These are phyloP conservation scores for Epinotia nisella DNA, from an alignment of 2,888 invertebrate species.

Conservation along the genomic window DNA sequence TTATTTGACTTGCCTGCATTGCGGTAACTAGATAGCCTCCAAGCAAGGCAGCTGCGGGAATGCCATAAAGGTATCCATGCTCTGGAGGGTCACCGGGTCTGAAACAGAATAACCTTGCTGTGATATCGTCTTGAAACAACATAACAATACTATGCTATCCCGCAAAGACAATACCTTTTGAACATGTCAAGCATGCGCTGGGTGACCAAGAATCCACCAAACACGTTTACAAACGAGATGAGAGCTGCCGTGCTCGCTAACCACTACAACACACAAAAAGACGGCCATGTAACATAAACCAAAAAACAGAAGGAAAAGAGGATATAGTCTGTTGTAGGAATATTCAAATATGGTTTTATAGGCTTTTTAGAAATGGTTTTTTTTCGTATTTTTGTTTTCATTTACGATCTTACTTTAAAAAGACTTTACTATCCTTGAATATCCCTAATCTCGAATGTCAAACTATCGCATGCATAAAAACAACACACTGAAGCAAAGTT, in stretches of 20 bases:
- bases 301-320: background rate
- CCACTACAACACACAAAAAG: constrained; percentile 72
- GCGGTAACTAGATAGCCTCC: constrained; percentile 88
- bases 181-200: constrained; percentile 97
- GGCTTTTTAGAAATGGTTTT: too few relatives aligned
- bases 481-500: background rate
- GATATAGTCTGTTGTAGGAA: background rate
- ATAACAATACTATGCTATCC: background rate
- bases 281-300: constrained; percentile 27
- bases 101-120: constrained; percentile 7
- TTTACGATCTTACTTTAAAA: background rate
- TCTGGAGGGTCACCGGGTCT: constrained; percentile 94
- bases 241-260: constrained; percentile 93
- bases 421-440: background rate
- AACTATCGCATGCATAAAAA: background rate
- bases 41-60: constrained; percentile 89
- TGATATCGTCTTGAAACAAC: background rate
- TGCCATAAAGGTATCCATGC: constrained; percentile 91
- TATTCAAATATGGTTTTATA: background rate
- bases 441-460: background rate
- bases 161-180: constrained; percentile 82
- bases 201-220: constrained; percentile 95
- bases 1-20: constrained; percentile 70
- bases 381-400: background rate
- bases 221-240: constrained; percentile 95